Evolutionary conservation across 2,113 vertebrate genomes (phyloP), one percentile per base, ranked within the genome.

Genomic region (Axis porcinus): DNA sequence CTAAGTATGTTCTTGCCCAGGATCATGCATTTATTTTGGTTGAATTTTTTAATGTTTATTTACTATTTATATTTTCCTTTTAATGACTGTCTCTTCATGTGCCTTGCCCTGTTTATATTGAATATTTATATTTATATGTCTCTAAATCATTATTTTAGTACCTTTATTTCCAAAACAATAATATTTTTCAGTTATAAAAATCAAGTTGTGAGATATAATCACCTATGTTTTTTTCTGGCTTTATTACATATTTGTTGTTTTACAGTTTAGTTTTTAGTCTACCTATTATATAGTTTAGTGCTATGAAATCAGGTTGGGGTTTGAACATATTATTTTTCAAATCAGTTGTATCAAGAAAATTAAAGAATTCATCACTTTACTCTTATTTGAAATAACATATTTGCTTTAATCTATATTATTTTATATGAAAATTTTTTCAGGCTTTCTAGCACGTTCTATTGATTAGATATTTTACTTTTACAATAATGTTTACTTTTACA

Each of bases 241-340:
- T 95, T 88, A 74, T 52, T 82, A 60, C 13, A 4, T 30, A 45
- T 55, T 93, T 23, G 28, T 43, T 91, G 45, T 82, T 93, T 88
- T n/a, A 79, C 23, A 89, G 62, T 96, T 97, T 89, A 60, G 45
- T 58, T 86, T 64, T 79, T 55, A 23, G 7, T 64, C 54, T 92
- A 89, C 55, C 11, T 52, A 67, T 81, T 94, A 45, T 36, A 50
- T 47, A 70, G 28, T 55, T 93, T 88, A 88, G 19, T 67, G 19
- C 45, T 62, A 11, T 74, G 50, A 94, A 79, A 40, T 95, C 6
- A 95, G 40, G 11, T 84, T 70, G 30, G 30, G 4, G 25, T 88
- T 94, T 40, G 78, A 93, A 79, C 43, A 62, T 62, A 27, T 54
- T 92, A 55, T 97, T 90, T 95, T 93, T 30, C 11, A 90, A 93